phyloP scores from a whole-genome alignment of 2,888 invertebrate genomes.

The Acanthopleura granulata region DNA sequence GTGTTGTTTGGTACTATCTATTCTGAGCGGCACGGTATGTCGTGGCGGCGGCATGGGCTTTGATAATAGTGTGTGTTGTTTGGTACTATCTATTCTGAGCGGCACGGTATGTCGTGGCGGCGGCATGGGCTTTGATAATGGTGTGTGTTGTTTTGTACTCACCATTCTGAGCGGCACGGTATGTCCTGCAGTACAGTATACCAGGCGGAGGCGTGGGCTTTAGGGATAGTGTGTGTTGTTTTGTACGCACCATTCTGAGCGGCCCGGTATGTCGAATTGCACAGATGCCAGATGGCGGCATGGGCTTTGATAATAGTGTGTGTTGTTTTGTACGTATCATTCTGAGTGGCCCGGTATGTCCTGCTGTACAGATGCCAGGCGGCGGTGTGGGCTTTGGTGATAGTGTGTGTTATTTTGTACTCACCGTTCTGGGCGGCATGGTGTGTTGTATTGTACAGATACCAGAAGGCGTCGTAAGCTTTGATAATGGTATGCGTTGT shows the following conservation, averaged over 20 bases:
- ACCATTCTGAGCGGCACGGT: not conserved
- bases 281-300: conserved; percentile 75
- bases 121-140: conserved; percentile 75
- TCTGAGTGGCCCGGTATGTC: not conserved
- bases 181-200: conserved; percentile 61
- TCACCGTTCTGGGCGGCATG: not conserved
- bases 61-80: conserved; percentile 76
- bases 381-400: conserved; percentile 76
- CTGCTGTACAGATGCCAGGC: conserved; percentile 72
- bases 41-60: conserved; percentile 75
- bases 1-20: conserved; percentile 73
- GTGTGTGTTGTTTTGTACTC: conserved; percentile 74
- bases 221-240: conserved; percentile 75
- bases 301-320: conserved; percentile 76
- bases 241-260: conserved; percentile 65
- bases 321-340: conserved; percentile 72
- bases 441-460: conserved; percentile 57
- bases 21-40: not conserved
- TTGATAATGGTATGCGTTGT: conserved; percentile 75
- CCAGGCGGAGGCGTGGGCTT: conserved; percentile 77
- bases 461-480: conserved; percentile 77
- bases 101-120: no score
- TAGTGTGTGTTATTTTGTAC: conserved; percentile 75
- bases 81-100: conserved; percentile 71
- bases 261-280: not conserved